Evolutionary conservation across 35 echinoderm and acorn worm species (phyloP).

Genomic region (Diadema setosum): DNA sequence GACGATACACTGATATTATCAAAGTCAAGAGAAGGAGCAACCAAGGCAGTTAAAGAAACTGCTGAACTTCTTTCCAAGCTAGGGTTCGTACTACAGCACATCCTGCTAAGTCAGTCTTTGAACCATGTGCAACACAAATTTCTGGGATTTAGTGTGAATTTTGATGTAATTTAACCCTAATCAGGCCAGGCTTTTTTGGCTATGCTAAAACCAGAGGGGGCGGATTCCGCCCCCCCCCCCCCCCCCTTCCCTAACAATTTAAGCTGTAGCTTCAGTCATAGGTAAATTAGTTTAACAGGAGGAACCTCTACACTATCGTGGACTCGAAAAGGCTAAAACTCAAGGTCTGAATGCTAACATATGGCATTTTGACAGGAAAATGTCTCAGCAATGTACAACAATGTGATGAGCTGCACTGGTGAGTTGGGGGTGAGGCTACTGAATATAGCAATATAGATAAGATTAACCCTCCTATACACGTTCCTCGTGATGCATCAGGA

Average conservation of each 20-base stretch:
- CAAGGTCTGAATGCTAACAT: background rate
- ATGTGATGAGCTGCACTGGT: conserved; percentile 46
- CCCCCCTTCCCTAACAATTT: conserved; percentile 29
- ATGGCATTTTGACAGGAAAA: conserved; percentile 60
- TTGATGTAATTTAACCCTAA: background rate
- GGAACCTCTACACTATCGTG: conserved; percentile 31
- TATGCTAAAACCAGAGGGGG: background rate
- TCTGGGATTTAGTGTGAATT: conserved; percentile 46
- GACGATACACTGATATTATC: conserved; percentile 44
- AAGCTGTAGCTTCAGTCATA: conserved; percentile 32
- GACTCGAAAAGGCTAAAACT: conserved; percentile 44
- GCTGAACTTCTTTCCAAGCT: conserved; percentile 7
- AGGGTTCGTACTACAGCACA: conserved; percentile 66
- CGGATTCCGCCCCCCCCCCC: background rate
- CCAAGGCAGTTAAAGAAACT: background rate
- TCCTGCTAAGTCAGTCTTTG: conserved; percentile 35
- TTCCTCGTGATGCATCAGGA: conserved; percentile 56
- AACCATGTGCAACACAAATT: conserved; percentile 31
- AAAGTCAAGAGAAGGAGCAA: background rate
- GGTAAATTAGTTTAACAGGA: conserved; percentile 45
- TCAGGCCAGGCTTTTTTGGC: background rate
- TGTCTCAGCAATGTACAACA: conserved; percentile 23
- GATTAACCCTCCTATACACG: background rate
- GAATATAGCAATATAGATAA: background rate
- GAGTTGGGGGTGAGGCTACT: background rate